These are phyloP conservation scores for Cheirogaleus major DNA, from an alignment of 2,797 vertebrate genomes.

Conservation along the genomic window DNA sequence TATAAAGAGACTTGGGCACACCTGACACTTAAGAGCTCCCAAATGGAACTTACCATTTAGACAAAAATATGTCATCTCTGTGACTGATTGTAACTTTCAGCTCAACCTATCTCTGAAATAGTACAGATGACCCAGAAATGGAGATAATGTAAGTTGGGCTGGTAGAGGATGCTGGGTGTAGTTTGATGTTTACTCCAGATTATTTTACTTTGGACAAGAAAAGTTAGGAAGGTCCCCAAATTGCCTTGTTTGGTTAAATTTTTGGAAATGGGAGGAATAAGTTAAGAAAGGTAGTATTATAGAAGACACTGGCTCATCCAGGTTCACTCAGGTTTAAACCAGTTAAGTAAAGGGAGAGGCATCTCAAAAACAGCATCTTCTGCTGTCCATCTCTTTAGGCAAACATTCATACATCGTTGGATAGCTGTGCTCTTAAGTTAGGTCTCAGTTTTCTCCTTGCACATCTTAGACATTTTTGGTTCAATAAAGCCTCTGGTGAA, in stretches of 20 bases:
- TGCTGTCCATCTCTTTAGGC: not conserved
- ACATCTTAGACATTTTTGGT: not conserved
- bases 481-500: not conserved
- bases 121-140: not conserved
- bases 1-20: not conserved
- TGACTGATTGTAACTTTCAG: not conserved
- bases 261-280: not conserved
- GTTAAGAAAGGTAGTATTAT: not conserved
- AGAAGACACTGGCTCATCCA: not conserved
- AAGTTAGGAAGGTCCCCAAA: not conserved
- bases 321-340: not conserved
- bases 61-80: not conserved
- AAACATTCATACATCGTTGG: not conserved
- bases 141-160: not conserved
- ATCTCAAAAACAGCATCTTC: not conserved
- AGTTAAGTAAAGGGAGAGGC: not conserved
- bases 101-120: not conserved
- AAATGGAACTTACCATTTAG: not conserved
- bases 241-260: not conserved
- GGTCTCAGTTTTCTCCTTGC: not conserved
- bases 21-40: not conserved
- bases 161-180: not conserved
- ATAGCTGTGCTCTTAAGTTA: not conserved
- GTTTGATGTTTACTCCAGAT: not conserved
- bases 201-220: not conserved